A percentile compares a stretch with the other conserved stretches of the same genome.
Evolutionary conservation across 2,797 vertebrate genomes (phyloP).

Genomic region (Amphiprion clarkii): DNA sequence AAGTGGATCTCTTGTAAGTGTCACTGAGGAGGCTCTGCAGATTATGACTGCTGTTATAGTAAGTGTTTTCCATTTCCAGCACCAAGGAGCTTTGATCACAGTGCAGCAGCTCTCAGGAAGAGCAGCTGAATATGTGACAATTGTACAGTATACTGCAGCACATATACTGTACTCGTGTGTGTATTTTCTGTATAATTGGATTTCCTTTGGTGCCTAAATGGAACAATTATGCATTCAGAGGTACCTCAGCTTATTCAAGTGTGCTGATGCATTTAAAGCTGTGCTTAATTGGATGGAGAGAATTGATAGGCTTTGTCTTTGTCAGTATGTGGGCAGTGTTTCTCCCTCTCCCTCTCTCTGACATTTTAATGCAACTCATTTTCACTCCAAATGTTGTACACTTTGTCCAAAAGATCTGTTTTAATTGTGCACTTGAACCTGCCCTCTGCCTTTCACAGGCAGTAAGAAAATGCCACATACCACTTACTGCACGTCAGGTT

Average conservation of each 20-base stretch:
- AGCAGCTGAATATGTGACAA: background rate
- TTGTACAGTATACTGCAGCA: background rate
- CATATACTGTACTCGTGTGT: constrained; percentile 3
- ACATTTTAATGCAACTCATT: constrained; percentile 70
- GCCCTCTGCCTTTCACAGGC: constrained; percentile 47
- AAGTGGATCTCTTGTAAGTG: constrained; percentile 48
- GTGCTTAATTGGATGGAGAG: constrained; percentile 55
- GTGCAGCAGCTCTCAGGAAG: background rate
- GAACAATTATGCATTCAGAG: constrained; percentile 37
- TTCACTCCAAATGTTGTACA: constrained; percentile 55
- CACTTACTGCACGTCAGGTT: constrained; percentile 56
- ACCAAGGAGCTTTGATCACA: constrained; percentile 6
- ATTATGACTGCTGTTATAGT: background rate
- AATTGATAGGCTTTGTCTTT: constrained; percentile 59
- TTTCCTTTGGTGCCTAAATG: constrained; percentile 27
- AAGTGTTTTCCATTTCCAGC: constrained; percentile 24
- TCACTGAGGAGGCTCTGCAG: constrained; percentile 33
- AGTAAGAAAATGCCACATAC: constrained; percentile 62
- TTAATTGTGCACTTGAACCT: constrained; percentile 66
- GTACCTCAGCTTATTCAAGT: constrained; percentile 45
- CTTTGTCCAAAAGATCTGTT: constrained; percentile 47
- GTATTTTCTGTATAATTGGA: background rate
- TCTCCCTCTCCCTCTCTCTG: constrained; percentile 36
- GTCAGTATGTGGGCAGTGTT: constrained; percentile 53
- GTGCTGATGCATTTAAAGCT: constrained; percentile 62